Conservation (phyloP, 2,888 invertebrate genomes). For the Papilio demoleus region DNA sequence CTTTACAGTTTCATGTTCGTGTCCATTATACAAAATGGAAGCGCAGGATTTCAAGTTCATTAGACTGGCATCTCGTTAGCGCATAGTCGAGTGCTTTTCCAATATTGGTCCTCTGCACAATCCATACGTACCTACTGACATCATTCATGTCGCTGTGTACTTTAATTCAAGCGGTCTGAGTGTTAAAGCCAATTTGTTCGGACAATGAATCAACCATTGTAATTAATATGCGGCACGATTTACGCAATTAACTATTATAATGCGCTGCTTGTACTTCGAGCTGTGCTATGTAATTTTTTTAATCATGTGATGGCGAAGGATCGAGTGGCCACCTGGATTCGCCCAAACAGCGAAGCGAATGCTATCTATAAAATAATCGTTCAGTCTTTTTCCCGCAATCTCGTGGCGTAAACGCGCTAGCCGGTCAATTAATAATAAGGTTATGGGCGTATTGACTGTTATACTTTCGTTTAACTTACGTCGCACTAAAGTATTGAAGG, state of each 20-base stretch:
- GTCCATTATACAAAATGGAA: slow-evolving; percentile 78
- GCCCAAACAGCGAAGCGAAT: too few relatives aligned
- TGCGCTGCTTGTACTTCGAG: neutral
- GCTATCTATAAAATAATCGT: too few relatives aligned
- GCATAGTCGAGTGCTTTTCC: slow-evolving; percentile 76
- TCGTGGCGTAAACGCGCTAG: too few relatives aligned
- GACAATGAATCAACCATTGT: slow-evolving; percentile 58
- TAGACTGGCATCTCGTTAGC: slow-evolving; percentile 78
- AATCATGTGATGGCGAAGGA: too few relatives aligned
- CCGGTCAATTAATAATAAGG: too few relatives aligned
- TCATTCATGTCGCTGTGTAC: slow-evolving; percentile 43
- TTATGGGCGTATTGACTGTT: too few relatives aligned
- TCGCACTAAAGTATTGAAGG: too few relatives aligned
- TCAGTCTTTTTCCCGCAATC: too few relatives aligned
- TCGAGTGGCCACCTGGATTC: too few relatives aligned
- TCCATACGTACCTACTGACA: slow-evolving; percentile 51
- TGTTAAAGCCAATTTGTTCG: slow-evolving; percentile 55
- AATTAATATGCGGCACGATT: slow-evolving; percentile 55
- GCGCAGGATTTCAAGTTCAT: slow-evolving; percentile 81
- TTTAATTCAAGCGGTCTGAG: slow-evolving; percentile 46
- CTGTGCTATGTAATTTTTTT: neutral
- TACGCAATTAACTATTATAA: slow-evolving; percentile 54
- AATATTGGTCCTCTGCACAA: slow-evolving; percentile 76
- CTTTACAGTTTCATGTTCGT: slow-evolving; percentile 61
- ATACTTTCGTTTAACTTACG: too few relatives aligned